These are phyloP conservation scores for Sprattus sprattus DNA, from an alignment of 2,113 vertebrate species.

Conservation along the genomic window DNA sequence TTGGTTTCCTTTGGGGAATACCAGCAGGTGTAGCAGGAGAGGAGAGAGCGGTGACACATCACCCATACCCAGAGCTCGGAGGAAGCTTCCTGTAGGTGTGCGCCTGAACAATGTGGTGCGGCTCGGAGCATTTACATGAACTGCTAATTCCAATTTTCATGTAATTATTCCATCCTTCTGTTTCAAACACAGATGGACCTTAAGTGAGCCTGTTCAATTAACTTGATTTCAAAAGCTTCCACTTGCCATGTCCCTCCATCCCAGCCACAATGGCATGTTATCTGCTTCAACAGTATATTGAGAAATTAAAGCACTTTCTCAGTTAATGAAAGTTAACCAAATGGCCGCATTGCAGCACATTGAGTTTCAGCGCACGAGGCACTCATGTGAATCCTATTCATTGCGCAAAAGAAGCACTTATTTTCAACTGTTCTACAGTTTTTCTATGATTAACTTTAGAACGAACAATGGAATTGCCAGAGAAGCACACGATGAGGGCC, in stretches of 20 bases:
- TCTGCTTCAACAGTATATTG: not conserved
- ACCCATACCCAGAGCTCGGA: too few relatives aligned
- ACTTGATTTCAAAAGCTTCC: slow-evolving; percentile 29
- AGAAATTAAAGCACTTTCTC: slow-evolving; percentile 10
- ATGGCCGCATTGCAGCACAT: not conserved
- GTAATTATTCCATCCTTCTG: slow-evolving; percentile 6
- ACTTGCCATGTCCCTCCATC: slow-evolving; percentile 6
- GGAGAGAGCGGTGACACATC: slow-evolving; percentile 1
- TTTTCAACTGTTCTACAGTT: slow-evolving; percentile 7
- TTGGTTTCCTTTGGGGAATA: not conserved
- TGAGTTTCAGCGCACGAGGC: not conserved
- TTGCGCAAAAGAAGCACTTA: not conserved
- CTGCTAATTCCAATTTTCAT: slow-evolving; percentile 18
- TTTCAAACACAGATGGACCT: slow-evolving; percentile 11
- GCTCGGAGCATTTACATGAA: not conserved
- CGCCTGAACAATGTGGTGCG: not conserved
- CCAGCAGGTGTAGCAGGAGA: not conserved
- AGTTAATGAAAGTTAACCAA: slow-evolving; percentile 20
- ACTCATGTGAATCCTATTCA: slow-evolving; percentile 9
- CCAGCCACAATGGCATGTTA: not conserved
- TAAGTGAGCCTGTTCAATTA: slow-evolving; percentile 24
- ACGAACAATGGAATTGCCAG: not conserved
- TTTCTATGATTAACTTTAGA: slow-evolving; percentile 6
- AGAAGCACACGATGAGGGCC: not conserved
- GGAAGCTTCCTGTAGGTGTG: not conserved